Evolutionary conservation across 2,888 invertebrate species (phyloP).

Genomic region (Patella depressa): DNA sequence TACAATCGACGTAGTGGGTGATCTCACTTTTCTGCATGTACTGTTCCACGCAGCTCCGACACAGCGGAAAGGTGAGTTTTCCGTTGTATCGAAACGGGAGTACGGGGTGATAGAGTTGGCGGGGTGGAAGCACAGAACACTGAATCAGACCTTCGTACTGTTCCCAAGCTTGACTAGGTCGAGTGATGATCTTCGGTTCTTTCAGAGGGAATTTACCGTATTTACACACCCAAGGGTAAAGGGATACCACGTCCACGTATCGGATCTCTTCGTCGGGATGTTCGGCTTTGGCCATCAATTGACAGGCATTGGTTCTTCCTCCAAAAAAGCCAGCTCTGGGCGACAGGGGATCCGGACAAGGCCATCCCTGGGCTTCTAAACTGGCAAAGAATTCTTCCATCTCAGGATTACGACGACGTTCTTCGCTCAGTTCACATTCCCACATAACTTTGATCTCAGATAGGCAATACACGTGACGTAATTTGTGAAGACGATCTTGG

Average conservation of each 20-base stretch:
- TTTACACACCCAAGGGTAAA: neutral
- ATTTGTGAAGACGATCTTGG: neutral
- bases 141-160: neutral
- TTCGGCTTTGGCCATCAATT: neutral
- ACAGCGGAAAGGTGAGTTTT: neutral
- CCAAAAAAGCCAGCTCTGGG: neutral
- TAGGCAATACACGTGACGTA: neutral
- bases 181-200: neutral
- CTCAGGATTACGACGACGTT: neutral
- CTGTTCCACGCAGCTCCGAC: neutral
- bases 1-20: neutral
- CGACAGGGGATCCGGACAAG: neutral
- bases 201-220: neutral
- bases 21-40: neutral
- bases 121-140: neutral
- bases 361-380: neutral
- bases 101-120: neutral
- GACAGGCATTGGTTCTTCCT: neutral
- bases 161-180: neutral
- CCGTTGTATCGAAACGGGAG: neutral
- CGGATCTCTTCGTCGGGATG: neutral
- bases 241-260: neutral
- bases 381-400: neutral
- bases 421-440: neutral
- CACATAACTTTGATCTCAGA: neutral